phyloP scores from a whole-genome alignment of 2,797 vertebrate genomes.

The Esox masquinongy region DNA sequence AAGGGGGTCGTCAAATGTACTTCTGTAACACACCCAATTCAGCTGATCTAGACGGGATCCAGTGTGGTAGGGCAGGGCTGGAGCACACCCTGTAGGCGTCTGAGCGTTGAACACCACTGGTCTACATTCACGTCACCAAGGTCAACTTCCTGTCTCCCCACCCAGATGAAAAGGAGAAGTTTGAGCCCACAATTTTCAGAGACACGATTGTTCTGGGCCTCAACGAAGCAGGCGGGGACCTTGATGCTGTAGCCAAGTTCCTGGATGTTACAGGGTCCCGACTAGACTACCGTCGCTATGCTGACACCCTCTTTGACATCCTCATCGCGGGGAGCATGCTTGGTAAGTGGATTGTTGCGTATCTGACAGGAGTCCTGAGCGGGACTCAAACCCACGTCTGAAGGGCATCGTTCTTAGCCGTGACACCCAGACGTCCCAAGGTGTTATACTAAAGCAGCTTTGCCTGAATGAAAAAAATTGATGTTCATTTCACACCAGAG shows the following conservation, averaged over 20 bases:
- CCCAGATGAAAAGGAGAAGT: conserved; percentile 97
- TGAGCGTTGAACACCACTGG: no score
- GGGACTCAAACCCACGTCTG: neutral
- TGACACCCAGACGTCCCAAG: neutral
- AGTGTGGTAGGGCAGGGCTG: no score
- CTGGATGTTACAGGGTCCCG: conserved; percentile 86
- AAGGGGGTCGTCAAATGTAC: no score
- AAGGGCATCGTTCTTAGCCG: neutral
- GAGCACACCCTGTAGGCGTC: no score
- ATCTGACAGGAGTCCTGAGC: neutral
- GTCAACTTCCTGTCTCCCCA: neutral
- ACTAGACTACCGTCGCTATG: conserved; percentile 93
- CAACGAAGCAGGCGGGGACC: conserved; percentile 86
- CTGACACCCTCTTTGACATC: conserved; percentile 92
- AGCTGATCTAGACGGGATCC: no score
- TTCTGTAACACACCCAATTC: no score
- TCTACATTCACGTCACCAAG: neutral
- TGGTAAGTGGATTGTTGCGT: conserved; percentile 67
- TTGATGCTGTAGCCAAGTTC: conserved; percentile 91
- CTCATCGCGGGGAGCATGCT: conserved; percentile 94
- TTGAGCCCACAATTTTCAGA: conserved; percentile 93
- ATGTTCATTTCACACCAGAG: no score
- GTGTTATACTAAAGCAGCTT: neutral
- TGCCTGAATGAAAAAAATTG: no score
- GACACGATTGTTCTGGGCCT: conserved; percentile 90